phyloP scores from a whole-genome alignment of 2,888 invertebrate species.

The Cerceris ruficornis region DNA sequence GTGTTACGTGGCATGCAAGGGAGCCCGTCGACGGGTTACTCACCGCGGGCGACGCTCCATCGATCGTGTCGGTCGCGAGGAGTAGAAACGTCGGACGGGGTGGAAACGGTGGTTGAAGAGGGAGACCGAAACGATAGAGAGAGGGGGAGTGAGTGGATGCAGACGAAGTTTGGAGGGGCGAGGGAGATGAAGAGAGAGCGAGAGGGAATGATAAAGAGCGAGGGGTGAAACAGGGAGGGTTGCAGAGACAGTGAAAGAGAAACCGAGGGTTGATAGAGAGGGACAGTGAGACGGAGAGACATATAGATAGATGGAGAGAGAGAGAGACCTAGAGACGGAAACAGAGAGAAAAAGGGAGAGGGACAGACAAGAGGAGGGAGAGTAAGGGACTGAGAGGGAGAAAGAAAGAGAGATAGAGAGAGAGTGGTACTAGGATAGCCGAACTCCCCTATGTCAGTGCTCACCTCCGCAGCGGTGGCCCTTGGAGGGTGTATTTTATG shows the following conservation, averaged over 20 bases:
- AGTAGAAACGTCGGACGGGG: slow-evolving; percentile 60
- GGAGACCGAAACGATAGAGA: slow-evolving; percentile 28
- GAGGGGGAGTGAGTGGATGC: slow-evolving; percentile 22
- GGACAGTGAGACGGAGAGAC: not conserved
- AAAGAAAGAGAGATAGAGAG: slow-evolving; percentile 15
- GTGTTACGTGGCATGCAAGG: slow-evolving; percentile 24
- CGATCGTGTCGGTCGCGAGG: slow-evolving; percentile 75
- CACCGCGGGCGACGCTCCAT: slow-evolving; percentile 80
- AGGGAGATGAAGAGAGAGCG: not conserved
- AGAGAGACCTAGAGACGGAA: slow-evolving; percentile 11
- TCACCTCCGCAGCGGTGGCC: slow-evolving; percentile 29
- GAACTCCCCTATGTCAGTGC: slow-evolving; percentile 35
- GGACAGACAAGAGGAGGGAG: slow-evolving; percentile 55
- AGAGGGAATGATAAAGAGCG: slow-evolving; percentile 12
- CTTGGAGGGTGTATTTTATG: slow-evolving; percentile 47
- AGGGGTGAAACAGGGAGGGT: not conserved
- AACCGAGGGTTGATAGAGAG: slow-evolving; percentile 16
- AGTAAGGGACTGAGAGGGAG: slow-evolving; percentile 40
- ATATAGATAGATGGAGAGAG: not conserved
- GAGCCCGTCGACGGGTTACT: slow-evolving; percentile 76
- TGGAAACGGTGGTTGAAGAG: slow-evolving; percentile 52
- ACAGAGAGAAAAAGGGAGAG: slow-evolving; percentile 39
- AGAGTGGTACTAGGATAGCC: slow-evolving; percentile 15
- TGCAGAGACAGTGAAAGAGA: slow-evolving; percentile 8
- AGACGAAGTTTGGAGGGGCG: not conserved